These are phyloP conservation scores for Nomada fabriciana DNA, from an alignment of 2,888 invertebrate species.

Conservation along the genomic window DNA sequence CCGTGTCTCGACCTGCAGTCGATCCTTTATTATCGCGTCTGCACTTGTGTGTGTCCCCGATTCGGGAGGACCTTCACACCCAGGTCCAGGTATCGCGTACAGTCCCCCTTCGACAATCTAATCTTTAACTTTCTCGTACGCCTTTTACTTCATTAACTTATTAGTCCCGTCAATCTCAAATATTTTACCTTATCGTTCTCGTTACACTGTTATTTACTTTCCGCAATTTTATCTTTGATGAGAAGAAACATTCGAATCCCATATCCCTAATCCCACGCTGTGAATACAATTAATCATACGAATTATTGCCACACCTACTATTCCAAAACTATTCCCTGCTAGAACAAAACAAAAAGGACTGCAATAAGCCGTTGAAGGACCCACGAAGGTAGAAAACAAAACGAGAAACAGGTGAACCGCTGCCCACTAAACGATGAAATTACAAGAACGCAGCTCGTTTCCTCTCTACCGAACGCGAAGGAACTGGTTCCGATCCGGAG, in stretches of 20 bases:
- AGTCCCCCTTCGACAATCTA: constrained; percentile 11
- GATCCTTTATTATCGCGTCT: constrained; percentile 67
- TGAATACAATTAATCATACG: too few species aligned
- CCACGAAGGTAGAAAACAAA: background rate
- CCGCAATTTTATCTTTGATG: background rate
- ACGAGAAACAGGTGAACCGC: too few species aligned
- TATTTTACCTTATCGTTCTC: background rate
- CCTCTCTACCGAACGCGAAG: constrained; percentile 1
- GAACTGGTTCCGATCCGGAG: background rate
- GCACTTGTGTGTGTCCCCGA: constrained; percentile 40
- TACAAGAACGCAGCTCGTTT: constrained; percentile 2
- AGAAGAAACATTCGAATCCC: too few species aligned
- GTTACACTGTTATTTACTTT: too few species aligned
- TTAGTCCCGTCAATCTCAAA: background rate
- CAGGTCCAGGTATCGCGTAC: constrained; percentile 25
- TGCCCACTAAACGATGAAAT: background rate
- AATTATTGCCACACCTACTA: too few species aligned
- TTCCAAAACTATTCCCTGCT: too few species aligned
- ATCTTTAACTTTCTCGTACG: background rate
- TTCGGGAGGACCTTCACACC: constrained; percentile 9
- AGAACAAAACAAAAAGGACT: too few species aligned
- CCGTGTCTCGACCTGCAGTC: constrained; percentile 64
- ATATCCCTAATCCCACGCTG: too few species aligned
- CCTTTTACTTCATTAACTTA: background rate
- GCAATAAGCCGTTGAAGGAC: too few species aligned